phyloP scores from a whole-genome alignment of 2,797 vertebrate species.

The Pangasius krempfi region DNA sequence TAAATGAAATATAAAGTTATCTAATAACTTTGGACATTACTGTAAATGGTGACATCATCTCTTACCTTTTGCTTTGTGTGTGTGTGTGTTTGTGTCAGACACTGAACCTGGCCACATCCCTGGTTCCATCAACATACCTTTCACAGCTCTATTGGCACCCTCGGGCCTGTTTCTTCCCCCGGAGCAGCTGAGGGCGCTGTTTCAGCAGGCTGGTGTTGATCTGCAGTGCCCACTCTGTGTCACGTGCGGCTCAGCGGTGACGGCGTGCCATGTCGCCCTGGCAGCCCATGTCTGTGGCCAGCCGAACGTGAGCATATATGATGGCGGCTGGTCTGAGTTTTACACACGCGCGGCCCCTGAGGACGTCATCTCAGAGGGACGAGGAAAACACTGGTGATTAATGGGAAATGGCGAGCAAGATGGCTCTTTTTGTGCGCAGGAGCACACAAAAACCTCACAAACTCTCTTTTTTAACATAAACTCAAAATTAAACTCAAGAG shows the following conservation, averaged over 20 bases:
- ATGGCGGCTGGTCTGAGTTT: slow-evolving; percentile 92
- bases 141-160: slow-evolving; percentile 79
- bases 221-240: slow-evolving; percentile 77
- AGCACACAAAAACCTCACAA: neutral
- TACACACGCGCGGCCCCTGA: slow-evolving; percentile 79
- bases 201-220: slow-evolving; percentile 79
- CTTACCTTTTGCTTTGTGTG: neutral
- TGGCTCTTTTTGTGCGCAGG: neutral
- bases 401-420: neutral
- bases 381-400: slow-evolving; percentile 68
- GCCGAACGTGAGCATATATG: slow-evolving; percentile 81
- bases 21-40: neutral
- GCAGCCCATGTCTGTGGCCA: slow-evolving; percentile 86
- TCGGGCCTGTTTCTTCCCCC: slow-evolving; percentile 81
- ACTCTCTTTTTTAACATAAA: neutral
- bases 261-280: slow-evolving; percentile 83
- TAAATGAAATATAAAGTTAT: too few relatives aligned
- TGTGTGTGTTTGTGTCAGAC: slow-evolving; percentile 67
- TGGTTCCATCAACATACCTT: slow-evolving; percentile 84
- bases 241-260: slow-evolving; percentile 85
- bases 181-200: slow-evolving; percentile 79
- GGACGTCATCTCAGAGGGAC: slow-evolving; percentile 77
- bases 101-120: slow-evolving; percentile 88
- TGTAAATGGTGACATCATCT: neutral
- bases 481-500: neutral